Evolutionary conservation across 2,113 vertebrate genomes (phyloP), one percentile per base, ranked within the genome.

Genomic region (Amia ocellicauda): DNA sequence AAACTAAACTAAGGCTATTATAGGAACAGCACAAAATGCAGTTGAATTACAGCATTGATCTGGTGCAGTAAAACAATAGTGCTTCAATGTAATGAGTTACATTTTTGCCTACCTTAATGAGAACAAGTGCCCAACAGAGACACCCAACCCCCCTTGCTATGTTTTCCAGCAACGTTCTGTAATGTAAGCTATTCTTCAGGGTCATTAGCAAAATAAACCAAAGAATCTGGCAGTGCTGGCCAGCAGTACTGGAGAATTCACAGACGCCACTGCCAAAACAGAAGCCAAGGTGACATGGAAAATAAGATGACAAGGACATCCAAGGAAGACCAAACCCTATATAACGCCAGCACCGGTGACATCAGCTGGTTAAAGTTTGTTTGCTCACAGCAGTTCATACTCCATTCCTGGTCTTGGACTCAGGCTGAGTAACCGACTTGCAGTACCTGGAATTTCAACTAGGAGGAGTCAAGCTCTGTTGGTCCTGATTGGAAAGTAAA

Each of bases 11-110:
- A 36, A 7, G 31, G 31, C 31, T 36, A 11, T 36, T 11, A 36
- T 11, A 36, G 31, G 31, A 36, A 87, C 88, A 90, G 88, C 88
- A 89, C 85, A 86, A 78, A 75, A 88, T 88, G 87, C 85, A 24
- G 63, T 65, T 80, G 78, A 83, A 81, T 75, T 82, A 76, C 62
- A 70, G 65, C 66, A 66, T 66, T 81, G 74, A 62, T 67, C 76
- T 70, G 31, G 72, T 20, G 79, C 72, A 70, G 84, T 82, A 78
- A 86, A 86, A 85, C 80, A 83, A 84, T 84, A 85, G 80, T 78
- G 78, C 77, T 76, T 77, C 72, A 40, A 70, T 79, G 79, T 81
- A 78, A 72, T 73, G 69, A n/a, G n/a, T n/a, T n/a, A n/a, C 3
- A 24, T 17, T 31, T n/a, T 17, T 52, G n/a, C 24, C 28, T 36